These are phyloP conservation scores for Molossus alvarezi DNA, from an alignment of 2,797 vertebrate species.

Conservation along the genomic window DNA sequence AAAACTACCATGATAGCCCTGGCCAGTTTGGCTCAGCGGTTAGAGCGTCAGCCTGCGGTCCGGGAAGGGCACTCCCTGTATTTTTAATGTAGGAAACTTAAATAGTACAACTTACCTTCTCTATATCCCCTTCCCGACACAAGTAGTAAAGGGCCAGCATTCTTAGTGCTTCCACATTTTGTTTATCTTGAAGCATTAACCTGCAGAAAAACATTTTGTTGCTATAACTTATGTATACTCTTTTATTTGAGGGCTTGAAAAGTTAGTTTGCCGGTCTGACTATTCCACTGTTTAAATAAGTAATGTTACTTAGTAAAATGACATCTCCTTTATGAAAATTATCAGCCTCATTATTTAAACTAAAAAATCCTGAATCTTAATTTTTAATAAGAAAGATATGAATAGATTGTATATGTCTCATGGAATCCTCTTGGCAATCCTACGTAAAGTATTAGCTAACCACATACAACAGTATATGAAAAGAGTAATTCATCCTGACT, in stretches of 20 bases:
- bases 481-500: conserved; percentile 34
- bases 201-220: conserved; percentile 85
- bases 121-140: conserved; percentile 95
- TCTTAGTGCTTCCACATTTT: conserved; percentile 95
- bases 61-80: neutral
- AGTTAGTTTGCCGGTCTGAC: neutral
- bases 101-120: conserved; percentile 91
- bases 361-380: conserved; percentile 37
- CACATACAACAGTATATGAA: neutral
- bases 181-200: conserved; percentile 95
- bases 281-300: neutral
- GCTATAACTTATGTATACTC: neutral
- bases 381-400: neutral
- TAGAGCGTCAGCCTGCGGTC: no score
- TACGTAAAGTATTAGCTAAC: conserved; percentile 37
- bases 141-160: conserved; percentile 95
- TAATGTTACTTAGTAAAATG: conserved; percentile 39
- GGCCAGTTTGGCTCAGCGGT: no score
- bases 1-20: neutral
- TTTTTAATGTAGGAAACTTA: neutral
- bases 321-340: neutral
- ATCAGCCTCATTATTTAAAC: conserved; percentile 51
- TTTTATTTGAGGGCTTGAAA: conserved; percentile 25
- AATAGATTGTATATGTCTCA: neutral
- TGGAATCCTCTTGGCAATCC: neutral